Percentiles rank a stretch among this genome's conserved stretches.
Conservation (phyloP, 2,113 vertebrate species). For the Cnemophilus loriae region DNA sequence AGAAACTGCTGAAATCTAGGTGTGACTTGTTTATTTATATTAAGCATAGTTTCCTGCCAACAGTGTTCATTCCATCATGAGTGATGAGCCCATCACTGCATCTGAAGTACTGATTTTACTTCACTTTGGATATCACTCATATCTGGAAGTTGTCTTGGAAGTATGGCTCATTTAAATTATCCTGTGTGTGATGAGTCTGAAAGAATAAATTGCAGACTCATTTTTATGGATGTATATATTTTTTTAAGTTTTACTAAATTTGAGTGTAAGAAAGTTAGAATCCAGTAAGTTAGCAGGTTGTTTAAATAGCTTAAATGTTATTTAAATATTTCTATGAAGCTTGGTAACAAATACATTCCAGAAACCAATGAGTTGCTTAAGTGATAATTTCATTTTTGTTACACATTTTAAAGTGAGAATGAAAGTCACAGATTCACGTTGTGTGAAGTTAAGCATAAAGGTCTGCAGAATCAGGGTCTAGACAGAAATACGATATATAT, state of each 20-base stretch:
- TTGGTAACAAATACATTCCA: neutral
- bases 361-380: neutral
- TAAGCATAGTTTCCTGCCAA: neutral
- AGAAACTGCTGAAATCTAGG: neutral
- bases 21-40: neutral
- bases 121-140: neutral
- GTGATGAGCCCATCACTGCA: neutral
- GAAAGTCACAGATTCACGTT: neutral
- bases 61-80: neutral
- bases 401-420: neutral
- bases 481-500: neutral
- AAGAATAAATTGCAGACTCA: neutral
- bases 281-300: neutral
- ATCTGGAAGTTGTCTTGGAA: constrained; percentile 1
- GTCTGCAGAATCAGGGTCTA: constrained; percentile 9
- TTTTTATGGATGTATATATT: neutral
- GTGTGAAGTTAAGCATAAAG: neutral
- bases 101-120: neutral
- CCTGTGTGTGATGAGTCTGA: neutral
- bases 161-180: neutral
- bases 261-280: neutral
- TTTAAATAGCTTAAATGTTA: neutral
- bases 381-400: constrained; percentile 16
- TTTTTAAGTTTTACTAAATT: neutral
- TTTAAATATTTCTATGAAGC: neutral